phyloP scores from a whole-genome alignment of 2,888 invertebrate genomes.

The Idaea dimidiata region DNA sequence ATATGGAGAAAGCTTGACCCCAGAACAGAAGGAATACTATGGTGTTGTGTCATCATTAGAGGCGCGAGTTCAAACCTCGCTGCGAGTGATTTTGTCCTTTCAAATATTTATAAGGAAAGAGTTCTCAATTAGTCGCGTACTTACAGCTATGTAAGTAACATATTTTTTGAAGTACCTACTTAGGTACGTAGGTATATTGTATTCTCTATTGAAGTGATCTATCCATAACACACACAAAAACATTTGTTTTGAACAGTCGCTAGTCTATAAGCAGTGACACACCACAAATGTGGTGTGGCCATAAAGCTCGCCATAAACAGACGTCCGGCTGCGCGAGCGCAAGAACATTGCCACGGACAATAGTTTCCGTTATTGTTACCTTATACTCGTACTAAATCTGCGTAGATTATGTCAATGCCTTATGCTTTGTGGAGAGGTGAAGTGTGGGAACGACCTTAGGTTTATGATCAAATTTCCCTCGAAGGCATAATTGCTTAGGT shows the following conservation, averaged over 20 bases:
- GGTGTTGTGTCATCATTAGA: not conserved
- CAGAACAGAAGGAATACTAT: not conserved
- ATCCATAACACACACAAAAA: too few relatives aligned
- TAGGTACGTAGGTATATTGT: too few relatives aligned
- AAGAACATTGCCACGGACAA: conserved; percentile 13
- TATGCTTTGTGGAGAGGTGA: not conserved
- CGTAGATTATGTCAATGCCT: not conserved
- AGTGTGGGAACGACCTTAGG: not conserved
- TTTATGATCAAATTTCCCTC: not conserved
- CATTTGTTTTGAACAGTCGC: too few relatives aligned
- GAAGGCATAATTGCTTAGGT: too few relatives aligned
- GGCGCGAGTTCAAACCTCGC: too few relatives aligned
- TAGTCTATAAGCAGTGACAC: conserved; percentile 1
- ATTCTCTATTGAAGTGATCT: too few relatives aligned
- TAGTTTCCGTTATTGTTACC: conserved; percentile 19
- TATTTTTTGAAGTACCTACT: too few relatives aligned
- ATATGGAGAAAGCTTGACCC: not conserved
- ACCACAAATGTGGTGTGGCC: conserved; percentile 10
- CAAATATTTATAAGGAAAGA: too few relatives aligned
- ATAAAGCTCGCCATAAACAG: conserved; percentile 19
- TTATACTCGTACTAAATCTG: conserved; percentile 16
- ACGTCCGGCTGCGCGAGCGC: conserved; percentile 18
- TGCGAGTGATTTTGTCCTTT: too few relatives aligned
- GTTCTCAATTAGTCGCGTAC: too few relatives aligned
- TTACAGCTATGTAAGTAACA: too few relatives aligned